Evolutionary conservation across 2,113 vertebrate genomes (phyloP), one percentile per base, ranked within the genome.

Genomic region (Notarius quadriscutis): DNA sequence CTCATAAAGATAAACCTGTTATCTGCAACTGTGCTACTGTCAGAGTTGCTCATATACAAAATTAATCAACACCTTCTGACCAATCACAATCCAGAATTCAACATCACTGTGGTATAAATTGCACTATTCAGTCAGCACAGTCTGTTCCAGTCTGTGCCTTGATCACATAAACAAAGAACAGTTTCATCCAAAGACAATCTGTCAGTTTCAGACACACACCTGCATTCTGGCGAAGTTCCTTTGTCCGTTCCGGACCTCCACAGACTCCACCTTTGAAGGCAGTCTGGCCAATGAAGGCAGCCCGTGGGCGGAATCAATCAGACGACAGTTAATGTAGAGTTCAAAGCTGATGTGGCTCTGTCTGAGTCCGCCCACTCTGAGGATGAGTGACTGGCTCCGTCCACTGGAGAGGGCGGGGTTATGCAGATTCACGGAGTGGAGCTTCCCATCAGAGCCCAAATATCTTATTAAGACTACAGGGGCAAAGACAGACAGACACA

Each of bases 241-340:
- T 88, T 96, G 93, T 57, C 96, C 96, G 5, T 81, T 90, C 5
- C 92, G 90, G 62, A 97, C 92, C 88, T 97, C 96, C 7, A 97
- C 91, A 2, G 94, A 90, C 34, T 93, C 94, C 58, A 95, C 93
- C 88, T 96, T 94, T 0, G 92, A 94, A 57, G 95, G 93, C 17
- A 96, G 94, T 15, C 95, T 94, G 85, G 94, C 92, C 18, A 97
- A 89, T 77, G 94, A 91, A 0, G 96, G 96, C 7, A 96, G 95
- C 30, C 95, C 95, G n/a, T 93, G 91, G 2, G 94, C 95, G 86
- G 96, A 95, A 89, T 97, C 97, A 1, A 89, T 92, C 89, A 95
- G 92, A 88, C 95, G 96, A 91, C 97, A 97, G 93, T 97, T 96
- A 1, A 97, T 93, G 0, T 97, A 97, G 69, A 97, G 95, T 90